Base-by-base conservation (phyloP, 2,888 invertebrate genomes). In the Halictus quadricinctus region DNA sequence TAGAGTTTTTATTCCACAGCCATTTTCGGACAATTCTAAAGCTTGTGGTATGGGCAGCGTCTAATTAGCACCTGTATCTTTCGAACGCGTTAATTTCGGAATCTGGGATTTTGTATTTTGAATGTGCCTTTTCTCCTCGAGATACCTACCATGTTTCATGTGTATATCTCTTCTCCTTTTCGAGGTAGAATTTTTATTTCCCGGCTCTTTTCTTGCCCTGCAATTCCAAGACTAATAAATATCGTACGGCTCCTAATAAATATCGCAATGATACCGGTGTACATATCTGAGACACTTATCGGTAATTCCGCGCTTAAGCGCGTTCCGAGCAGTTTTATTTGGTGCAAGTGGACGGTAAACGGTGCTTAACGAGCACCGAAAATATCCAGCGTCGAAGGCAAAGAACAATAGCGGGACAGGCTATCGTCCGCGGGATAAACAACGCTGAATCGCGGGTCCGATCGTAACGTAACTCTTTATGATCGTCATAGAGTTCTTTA, bases 401-500 rank as follows among this genome's bases (percentile, higher is more conserved):
- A 72, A 15, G 54, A 72, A 83, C 70, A 78, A 73, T 83, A 15
- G n/a, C 29, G 6, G 43, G 70, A 25, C 72, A 36, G 46, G 21
- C 64, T 36, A 82, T 81, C 73, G 46, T 41, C 60, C 70, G 50
- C 66, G 54, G 69, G 54, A 72, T 79, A 79, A 83, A 83, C 79
- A 74, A 72, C 70, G 21, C 60, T 29, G 72, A 64, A 64, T 84
- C 76, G 54, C 75, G 25, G 54, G 58, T 69, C 74, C 18, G 85
- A 80, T 81, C 85, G 76, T 78, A 79, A 83, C 77, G 36, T 41
- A 73, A 74, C 69, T 48, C 36, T 50, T 76, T 81, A 78, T 72
- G 79, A 79, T 77, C 70, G 72, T 66, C 76, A 50, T 73, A 50
- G 72, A 75, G 82, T 85, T 76, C 86, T 85, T 85, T 86, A 85